Evolutionary conservation across 2,888 invertebrate genomes (phyloP).

Genomic region (Eilema sororculum): DNA sequence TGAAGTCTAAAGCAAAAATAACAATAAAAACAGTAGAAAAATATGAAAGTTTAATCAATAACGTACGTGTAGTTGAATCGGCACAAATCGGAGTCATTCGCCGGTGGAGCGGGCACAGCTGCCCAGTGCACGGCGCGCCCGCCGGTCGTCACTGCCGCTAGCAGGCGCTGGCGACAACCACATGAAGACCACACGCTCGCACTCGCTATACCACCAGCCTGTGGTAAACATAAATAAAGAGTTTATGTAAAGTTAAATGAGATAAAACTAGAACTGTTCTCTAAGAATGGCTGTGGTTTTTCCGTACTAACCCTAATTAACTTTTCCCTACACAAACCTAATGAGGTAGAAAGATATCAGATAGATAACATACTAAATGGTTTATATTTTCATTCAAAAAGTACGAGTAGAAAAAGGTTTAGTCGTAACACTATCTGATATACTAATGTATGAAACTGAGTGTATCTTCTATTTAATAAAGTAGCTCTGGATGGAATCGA

Average conservation of each 20-base stretch:
- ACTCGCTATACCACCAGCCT: constrained; percentile 89
- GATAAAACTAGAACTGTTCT: not conserved
- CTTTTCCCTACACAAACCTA: no score
- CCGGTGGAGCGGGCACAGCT: constrained; percentile 82
- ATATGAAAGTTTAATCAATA: not conserved
- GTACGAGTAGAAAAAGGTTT: not conserved
- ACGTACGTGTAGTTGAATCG: constrained; percentile 80
- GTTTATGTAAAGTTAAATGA: not conserved
- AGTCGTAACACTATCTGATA: not conserved
- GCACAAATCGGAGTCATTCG: constrained; percentile 83
- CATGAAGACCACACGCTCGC: constrained; percentile 89
- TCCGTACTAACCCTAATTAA: no score
- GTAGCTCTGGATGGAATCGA: not conserved
- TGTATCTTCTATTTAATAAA: not conserved
- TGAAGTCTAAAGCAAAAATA: not conserved
- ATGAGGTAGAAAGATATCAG: no score
- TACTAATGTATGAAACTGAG: not conserved
- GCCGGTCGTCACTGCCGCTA: constrained; percentile 89
- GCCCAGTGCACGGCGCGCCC: constrained; percentile 90
- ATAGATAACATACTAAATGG: no score
- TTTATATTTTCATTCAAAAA: no score
- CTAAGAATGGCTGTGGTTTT: not conserved
- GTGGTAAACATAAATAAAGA: constrained; percentile 22
- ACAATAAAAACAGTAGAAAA: not conserved
- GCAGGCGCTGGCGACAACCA: constrained; percentile 88